These are phyloP conservation scores for Orchesella cincta DNA, from an alignment of 1,140 invertebrate genomes.

Conservation along the genomic window DNA sequence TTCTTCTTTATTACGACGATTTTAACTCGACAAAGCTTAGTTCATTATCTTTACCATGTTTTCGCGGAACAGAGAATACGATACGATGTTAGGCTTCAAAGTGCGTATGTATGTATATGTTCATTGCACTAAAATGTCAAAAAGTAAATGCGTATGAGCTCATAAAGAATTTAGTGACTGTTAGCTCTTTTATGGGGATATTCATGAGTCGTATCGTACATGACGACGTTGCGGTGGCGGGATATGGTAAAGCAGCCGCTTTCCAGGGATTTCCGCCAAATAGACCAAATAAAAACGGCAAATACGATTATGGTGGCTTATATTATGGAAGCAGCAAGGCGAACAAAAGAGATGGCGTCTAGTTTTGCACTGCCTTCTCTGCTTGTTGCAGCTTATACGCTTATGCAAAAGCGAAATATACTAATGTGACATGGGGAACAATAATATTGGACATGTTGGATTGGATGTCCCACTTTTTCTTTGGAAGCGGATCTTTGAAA, in stretches of 20 bases:
- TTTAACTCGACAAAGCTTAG: neutral
- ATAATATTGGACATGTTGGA: too few species aligned
- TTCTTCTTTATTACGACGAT: neutral
- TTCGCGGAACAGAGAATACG: neutral
- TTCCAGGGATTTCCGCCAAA: neutral
- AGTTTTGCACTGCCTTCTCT: too few species aligned
- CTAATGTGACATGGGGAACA: too few species aligned
- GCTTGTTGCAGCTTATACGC: too few species aligned
- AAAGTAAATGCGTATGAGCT: neutral
- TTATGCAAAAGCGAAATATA: too few species aligned
- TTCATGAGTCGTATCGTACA: slow-evolving; percentile 1
- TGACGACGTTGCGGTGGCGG: too few species aligned
- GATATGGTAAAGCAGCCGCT: neutral
- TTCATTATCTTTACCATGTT: neutral
- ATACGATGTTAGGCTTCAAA: neutral
- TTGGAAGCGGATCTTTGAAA: slow-evolving; percentile 8
- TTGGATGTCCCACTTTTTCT: too few species aligned
- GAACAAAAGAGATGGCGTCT: too few species aligned
- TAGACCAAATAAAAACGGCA: slow-evolving; percentile 13
- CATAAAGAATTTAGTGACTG: neutral
- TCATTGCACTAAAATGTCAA: neutral
- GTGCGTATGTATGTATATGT: neutral
- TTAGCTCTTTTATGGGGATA: neutral
- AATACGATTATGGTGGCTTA: slow-evolving; percentile 16
- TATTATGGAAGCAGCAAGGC: too few species aligned